Evolutionary conservation across 2,888 invertebrate species (phyloP).

Genomic region (Sarcophaga subvicina): DNA sequence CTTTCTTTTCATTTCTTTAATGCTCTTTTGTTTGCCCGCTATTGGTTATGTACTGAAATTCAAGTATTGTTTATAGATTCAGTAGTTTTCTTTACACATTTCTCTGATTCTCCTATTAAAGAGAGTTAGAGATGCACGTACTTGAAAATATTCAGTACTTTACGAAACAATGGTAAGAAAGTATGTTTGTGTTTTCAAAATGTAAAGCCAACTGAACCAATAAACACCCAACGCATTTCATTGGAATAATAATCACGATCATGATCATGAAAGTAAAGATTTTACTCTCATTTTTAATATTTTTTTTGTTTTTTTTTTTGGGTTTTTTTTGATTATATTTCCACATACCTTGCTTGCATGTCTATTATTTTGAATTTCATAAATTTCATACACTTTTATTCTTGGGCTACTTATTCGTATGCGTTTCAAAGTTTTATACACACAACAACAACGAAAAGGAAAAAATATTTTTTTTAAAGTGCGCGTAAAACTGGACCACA

Average conservation of each 20-base stretch:
- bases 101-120: neutral
- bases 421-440: slow-evolving; percentile 25
- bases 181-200: neutral
- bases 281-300: neutral
- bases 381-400: slow-evolving; percentile 26
- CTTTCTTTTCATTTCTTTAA: neutral
- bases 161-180: neutral
- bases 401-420: slow-evolving; percentile 27
- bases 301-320: neutral
- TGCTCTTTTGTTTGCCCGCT: slow-evolving; percentile 13
- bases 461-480: slow-evolving; percentile 16
- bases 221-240: slow-evolving; percentile 12
- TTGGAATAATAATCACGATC: neutral
- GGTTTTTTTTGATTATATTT: slow-evolving; percentile 8
- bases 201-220: neutral
- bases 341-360: slow-evolving; percentile 40
- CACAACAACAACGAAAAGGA: neutral
- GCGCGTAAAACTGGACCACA: slow-evolving; percentile 36
- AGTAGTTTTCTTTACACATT: neutral
- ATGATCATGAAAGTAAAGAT: slow-evolving; percentile 38
- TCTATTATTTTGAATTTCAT: slow-evolving; percentile 40
- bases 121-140: neutral
- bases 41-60: slow-evolving; percentile 46
- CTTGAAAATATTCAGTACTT: slow-evolving; percentile 1
- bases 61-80: slow-evolving; percentile 43